Evolutionary conservation across 2,888 invertebrate species (phyloP).

Genomic region (Dinocampus coccinellae): DNA sequence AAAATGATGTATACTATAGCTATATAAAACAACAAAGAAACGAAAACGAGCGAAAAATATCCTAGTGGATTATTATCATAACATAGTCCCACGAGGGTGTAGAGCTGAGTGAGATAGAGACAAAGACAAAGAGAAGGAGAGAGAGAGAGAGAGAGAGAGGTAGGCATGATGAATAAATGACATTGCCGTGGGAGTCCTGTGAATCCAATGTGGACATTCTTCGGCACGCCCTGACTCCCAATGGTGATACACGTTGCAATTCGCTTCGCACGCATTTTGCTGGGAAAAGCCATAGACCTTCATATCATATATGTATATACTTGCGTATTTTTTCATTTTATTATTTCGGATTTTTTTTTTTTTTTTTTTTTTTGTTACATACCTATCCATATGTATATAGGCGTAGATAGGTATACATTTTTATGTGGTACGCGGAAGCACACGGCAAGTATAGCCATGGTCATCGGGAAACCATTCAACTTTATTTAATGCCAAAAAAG

Average conservation of each 20-base stretch:
- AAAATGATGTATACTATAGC: too few species aligned
- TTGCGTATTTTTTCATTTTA: constrained; percentile 33
- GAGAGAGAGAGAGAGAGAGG: constrained; percentile 3
- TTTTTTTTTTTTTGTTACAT: neutral
- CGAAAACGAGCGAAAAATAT: constrained; percentile 30
- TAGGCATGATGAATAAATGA: constrained; percentile 51
- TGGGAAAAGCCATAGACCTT: constrained; percentile 40
- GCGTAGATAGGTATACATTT: constrained; percentile 16
- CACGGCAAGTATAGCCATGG: constrained; percentile 50
- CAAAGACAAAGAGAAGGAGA: constrained; percentile 19
- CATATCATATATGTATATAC: too few species aligned
- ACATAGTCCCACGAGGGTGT: constrained; percentile 35
- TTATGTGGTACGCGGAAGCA: constrained; percentile 27
- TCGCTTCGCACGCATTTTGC: constrained; percentile 47
- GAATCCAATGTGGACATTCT: constrained; percentile 2
- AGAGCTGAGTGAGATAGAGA: constrained; percentile 10
- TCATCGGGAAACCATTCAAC: constrained; percentile 59
- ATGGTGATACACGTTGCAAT: constrained; percentile 50
- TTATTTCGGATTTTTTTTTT: constrained; percentile 13
- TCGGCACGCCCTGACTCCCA: constrained; percentile 46
- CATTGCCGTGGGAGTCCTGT: constrained; percentile 49
- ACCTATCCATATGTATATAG: constrained; percentile 34
- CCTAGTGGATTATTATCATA: constrained; percentile 36
- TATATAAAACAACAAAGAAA: neutral
- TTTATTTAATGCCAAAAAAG: constrained; percentile 55